These are phyloP conservation scores for Palaemon carinicauda DNA, from an alignment of 1,140 invertebrate genomes.

Conservation along the genomic window DNA sequence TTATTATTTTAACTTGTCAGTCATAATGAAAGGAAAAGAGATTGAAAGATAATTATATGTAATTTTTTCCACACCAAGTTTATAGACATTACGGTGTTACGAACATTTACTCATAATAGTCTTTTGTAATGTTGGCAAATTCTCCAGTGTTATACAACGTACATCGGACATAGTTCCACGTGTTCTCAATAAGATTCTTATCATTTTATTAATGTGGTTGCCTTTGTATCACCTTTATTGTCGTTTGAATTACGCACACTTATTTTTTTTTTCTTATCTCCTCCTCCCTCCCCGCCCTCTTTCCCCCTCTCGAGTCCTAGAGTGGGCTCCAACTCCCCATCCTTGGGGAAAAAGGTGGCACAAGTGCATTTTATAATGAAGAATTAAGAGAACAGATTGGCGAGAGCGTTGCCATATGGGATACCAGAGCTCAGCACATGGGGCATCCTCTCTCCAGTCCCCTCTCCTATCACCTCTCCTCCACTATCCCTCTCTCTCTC, in stretches of 20 bases:
- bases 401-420: neutral
- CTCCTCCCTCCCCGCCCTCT: neutral
- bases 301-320: neutral
- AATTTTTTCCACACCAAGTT: too few relatives aligned
- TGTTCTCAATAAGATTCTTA: too few relatives aligned
- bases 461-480: neutral
- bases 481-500: conserved; percentile 12
- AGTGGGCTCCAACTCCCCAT: too few relatives aligned
- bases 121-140: too few relatives aligned
- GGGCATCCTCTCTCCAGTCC: neutral
- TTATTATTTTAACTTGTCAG: too few relatives aligned
- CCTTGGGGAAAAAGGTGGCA: neutral
- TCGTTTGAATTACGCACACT: neutral
- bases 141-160: too few relatives aligned
- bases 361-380: conserved; percentile 23
- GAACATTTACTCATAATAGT: too few relatives aligned
- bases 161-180: too few relatives aligned
- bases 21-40: too few relatives aligned
- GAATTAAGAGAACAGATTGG: conserved; percentile 11
- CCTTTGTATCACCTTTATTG: neutral
- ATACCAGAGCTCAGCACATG: neutral
- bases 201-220: too few relatives aligned
- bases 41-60: too few relatives aligned
- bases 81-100: too few relatives aligned
- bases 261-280: neutral